Conservation (phyloP, 2,888 invertebrate species). For the Oscheius sp. region DNA sequence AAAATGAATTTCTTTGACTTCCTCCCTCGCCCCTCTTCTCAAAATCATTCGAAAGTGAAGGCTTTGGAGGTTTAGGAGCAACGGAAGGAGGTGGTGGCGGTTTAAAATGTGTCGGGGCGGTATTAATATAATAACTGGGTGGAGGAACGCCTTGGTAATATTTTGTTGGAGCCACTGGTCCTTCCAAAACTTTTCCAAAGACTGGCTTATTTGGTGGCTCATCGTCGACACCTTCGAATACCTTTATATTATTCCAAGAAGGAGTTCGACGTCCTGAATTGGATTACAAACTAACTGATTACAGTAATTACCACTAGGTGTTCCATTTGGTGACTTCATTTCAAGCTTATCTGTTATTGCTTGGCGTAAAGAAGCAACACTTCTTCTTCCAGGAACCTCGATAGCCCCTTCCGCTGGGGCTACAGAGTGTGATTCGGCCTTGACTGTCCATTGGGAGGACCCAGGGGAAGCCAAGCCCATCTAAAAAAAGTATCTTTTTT, state of each 20-base stretch:
- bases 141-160: constrained; percentile 48
- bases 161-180: constrained; percentile 43
- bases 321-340: constrained; percentile 41
- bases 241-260: constrained; percentile 39
- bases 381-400: constrained; percentile 32
- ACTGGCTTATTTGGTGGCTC: constrained; percentile 40
- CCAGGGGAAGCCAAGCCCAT: constrained; percentile 18
- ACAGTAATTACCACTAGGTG: too few species aligned
- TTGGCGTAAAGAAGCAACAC: constrained; percentile 42
- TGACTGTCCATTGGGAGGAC: constrained; percentile 27
- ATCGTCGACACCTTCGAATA: constrained; percentile 41
- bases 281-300: neutral
- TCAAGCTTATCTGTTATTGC: constrained; percentile 45
- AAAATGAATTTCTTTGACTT: constrained; percentile 1
- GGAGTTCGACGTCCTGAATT: constrained; percentile 14
- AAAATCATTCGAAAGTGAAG: neutral
- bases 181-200: constrained; percentile 49
- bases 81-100: constrained; percentile 1
- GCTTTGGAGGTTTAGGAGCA: constrained; percentile 18
- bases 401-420: constrained; percentile 35
- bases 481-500: constrained; percentile 6
- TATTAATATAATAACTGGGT: constrained; percentile 11
- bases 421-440: constrained; percentile 10
- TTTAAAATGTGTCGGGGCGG: neutral
- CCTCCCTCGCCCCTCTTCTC: neutral